These are phyloP conservation scores for Mohoua ochrocephala DNA, from an alignment of 2,113 vertebrate species.

Conservation along the genomic window DNA sequence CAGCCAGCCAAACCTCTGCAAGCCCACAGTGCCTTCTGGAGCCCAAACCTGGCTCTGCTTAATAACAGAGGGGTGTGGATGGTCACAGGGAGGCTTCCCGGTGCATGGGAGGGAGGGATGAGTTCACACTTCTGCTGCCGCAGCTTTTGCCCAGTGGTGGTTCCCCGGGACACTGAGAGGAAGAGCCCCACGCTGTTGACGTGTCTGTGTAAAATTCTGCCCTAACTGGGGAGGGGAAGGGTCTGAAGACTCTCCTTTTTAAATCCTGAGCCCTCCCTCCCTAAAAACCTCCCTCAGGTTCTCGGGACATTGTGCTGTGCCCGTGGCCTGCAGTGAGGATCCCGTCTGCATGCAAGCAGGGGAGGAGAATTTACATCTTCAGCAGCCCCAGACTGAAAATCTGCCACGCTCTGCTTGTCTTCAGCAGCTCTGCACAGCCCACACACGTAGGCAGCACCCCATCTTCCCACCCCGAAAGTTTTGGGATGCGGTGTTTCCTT, in stretches of 20 bases:
- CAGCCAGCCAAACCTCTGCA: background rate
- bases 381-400: background rate
- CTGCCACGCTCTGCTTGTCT: background rate
- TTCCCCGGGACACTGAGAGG: background rate
- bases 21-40: background rate
- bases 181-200: background rate
- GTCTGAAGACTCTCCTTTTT: background rate
- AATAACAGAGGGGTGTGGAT: background rate
- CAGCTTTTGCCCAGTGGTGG: background rate
- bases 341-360: background rate
- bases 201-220: background rate
- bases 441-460: fast-evolving
- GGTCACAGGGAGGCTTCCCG: background rate
- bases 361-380: background rate
- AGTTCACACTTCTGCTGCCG: background rate
- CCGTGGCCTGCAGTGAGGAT: background rate
- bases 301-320: background rate
- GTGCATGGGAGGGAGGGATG: background rate
- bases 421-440: background rate
- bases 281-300: background rate
- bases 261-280: background rate
- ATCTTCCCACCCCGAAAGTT: background rate
- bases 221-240: background rate
- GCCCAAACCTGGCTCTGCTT: background rate
- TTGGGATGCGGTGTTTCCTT: background rate